These are phyloP conservation scores for Perccottus glenii DNA, from an alignment of 2,113 vertebrate species.

Conservation along the genomic window DNA sequence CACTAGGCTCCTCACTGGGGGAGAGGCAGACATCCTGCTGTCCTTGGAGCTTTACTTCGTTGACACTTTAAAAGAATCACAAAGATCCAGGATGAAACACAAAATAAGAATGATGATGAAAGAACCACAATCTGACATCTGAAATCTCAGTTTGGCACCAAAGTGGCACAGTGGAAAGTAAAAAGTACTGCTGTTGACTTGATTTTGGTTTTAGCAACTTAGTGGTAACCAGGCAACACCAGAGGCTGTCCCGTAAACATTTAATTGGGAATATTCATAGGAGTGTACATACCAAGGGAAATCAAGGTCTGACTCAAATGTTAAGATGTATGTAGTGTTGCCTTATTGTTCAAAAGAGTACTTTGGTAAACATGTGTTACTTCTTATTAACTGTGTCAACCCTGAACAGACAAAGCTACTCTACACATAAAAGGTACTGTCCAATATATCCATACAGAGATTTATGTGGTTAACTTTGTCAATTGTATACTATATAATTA, in stretches of 20 bases:
- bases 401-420: neutral
- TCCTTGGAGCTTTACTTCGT: conserved; percentile 40
- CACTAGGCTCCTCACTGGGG: conserved; percentile 60
- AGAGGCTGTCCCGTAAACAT: conserved; percentile 56
- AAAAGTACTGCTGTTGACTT: conserved; percentile 29
- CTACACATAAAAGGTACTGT: neutral
- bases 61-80: conserved; percentile 38
- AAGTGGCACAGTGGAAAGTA: conserved; percentile 14
- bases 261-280: conserved; percentile 40
- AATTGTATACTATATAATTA: neutral
- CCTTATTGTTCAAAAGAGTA: no score
- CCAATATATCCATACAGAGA: no score
- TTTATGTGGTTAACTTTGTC: no score
- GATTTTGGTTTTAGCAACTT: conserved; percentile 32
- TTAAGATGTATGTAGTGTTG: conserved; percentile 28
- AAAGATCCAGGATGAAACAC: conserved; percentile 6
- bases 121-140: neutral
- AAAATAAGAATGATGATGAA: conserved; percentile 1
- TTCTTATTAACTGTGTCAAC: neutral
- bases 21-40: conserved; percentile 50
- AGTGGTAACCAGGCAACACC: conserved; percentile 72
- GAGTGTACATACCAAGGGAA: conserved; percentile 37
- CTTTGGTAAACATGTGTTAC: no score
- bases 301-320: conserved; percentile 2
- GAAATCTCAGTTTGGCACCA: conserved; percentile 5